These are phyloP conservation scores for Menura novaehollandiae DNA, from an alignment of 2,113 vertebrate genomes.

Conservation along the genomic window DNA sequence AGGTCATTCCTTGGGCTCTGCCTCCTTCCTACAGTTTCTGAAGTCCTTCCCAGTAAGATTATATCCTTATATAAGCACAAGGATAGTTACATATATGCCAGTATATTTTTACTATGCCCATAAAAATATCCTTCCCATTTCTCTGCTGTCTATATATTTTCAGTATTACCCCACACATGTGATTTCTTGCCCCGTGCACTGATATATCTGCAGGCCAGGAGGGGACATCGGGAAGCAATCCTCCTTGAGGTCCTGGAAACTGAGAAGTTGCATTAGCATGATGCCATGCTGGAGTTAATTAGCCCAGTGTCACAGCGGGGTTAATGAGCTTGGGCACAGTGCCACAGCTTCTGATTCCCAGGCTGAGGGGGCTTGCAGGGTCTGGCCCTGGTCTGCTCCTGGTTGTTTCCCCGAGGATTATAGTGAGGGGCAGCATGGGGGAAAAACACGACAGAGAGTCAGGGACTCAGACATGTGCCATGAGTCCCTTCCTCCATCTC, in stretches of 20 bases:
- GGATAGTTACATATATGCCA: background rate
- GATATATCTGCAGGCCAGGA: background rate
- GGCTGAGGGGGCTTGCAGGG: background rate
- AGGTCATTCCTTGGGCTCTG: background rate
- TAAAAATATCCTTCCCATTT: background rate
- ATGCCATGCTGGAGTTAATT: background rate
- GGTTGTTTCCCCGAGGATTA: background rate
- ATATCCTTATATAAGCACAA: background rate
- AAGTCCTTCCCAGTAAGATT: background rate
- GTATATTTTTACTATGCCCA: background rate
- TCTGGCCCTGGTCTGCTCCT: background rate
- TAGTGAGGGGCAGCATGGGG: rapidly evolving
- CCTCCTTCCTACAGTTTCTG: background rate
- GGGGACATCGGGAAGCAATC: background rate
- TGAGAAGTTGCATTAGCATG: background rate
- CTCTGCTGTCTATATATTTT: background rate
- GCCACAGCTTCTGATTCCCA: background rate
- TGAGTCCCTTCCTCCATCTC: background rate
- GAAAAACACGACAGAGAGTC: rapidly evolving
- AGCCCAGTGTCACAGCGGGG: background rate
- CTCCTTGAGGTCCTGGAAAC: background rate
- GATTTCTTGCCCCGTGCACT: background rate
- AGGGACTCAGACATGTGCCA: background rate
- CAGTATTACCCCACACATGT: rapidly evolving
- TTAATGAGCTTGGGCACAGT: background rate